Evolutionary conservation across 2,113 vertebrate species (phyloP).

Genomic region (Passer montanus): DNA sequence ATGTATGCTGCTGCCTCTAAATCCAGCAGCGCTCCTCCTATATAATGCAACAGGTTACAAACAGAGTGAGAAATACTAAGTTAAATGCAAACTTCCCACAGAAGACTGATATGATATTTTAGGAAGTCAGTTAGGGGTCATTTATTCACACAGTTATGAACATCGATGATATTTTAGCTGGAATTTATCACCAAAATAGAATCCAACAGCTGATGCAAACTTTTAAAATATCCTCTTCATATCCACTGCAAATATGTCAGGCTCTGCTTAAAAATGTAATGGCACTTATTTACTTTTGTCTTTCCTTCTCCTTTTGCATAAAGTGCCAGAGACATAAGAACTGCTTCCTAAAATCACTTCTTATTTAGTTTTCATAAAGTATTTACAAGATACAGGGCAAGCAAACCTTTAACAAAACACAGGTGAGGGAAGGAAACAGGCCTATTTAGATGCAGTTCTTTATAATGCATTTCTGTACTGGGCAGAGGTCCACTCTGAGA

Average conservation of each 20-base stretch:
- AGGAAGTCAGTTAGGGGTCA: constrained; percentile 53
- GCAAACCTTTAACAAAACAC: background rate
- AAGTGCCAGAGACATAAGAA: constrained; percentile 1
- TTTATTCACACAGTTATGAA: constrained; percentile 55
- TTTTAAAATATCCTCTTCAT: constrained; percentile 49
- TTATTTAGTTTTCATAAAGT: constrained; percentile 27
- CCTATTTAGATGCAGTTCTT: background rate
- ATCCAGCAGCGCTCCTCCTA: background rate
- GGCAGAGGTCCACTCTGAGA: background rate
- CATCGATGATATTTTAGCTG: constrained; percentile 62
- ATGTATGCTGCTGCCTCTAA: background rate
- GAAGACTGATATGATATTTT: background rate
- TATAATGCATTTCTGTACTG: background rate
- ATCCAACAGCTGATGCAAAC: constrained; percentile 68
- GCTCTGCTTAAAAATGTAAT: constrained; percentile 18
- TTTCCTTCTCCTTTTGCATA: background rate
- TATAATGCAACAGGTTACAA: background rate
- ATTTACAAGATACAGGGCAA: background rate
- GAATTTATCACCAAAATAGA: constrained; percentile 66
- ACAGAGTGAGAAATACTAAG: background rate
- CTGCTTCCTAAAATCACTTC: background rate
- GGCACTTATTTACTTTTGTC: background rate
- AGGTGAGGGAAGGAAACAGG: constrained; percentile 7
- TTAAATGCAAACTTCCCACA: constrained; percentile 33
- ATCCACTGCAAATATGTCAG: constrained; percentile 29